These are phyloP conservation scores for Amazona guildingii DNA, from an alignment of 2,113 vertebrate species.

Conservation along the genomic window DNA sequence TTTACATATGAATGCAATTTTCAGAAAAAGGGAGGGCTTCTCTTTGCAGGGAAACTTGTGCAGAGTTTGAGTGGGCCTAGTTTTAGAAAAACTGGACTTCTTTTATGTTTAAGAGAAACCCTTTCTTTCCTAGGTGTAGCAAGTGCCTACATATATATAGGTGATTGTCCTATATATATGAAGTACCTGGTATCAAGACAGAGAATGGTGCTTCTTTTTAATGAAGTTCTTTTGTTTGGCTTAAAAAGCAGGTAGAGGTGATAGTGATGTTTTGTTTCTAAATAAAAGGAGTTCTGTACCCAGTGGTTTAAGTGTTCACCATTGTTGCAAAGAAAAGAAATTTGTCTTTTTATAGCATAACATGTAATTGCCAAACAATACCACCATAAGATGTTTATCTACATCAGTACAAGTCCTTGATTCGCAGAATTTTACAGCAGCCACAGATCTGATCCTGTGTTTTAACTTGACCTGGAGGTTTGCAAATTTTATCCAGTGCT, in stretches of 20 bases:
- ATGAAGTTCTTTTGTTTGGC: neutral
- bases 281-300: neutral
- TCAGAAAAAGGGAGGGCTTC: neutral
- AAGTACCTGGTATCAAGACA: neutral
- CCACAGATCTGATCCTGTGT: neutral
- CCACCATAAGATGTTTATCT: neutral
- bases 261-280: neutral
- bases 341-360: neutral
- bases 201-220: neutral
- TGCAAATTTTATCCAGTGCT: neutral
- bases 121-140: neutral
- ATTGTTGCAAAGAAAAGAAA: neutral
- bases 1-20: neutral
- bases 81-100: neutral
- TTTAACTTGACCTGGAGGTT: neutral
- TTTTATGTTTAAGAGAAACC: neutral
- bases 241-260: neutral
- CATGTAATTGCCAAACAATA: neutral
- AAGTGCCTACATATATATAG: neutral
- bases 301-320: neutral
- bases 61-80: neutral
- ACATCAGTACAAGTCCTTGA: neutral
- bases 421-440: neutral
- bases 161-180: neutral
- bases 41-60: neutral